Percentiles rank a stretch among this genome's conserved stretches.
Evolutionary conservation across 2,888 invertebrate genomes (phyloP).

Genomic region (Parnassius glacialis): DNA sequence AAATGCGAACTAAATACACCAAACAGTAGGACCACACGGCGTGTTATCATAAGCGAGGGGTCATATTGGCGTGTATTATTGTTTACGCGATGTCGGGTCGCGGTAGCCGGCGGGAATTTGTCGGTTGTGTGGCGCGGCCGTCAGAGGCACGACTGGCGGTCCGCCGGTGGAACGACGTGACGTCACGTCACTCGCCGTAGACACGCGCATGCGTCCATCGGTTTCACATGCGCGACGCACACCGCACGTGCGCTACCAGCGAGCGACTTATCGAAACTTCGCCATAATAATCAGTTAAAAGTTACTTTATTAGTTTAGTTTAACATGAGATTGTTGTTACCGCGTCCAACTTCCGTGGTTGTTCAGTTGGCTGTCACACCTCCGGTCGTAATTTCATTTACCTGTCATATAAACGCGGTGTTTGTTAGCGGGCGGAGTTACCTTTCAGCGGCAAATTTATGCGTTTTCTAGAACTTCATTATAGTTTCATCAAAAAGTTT

Average conservation of each 20-base stretch:
- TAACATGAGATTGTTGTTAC: slow-evolving; percentile 33
- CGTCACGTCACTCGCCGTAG: slow-evolving; percentile 28
- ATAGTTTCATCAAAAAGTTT: neutral
- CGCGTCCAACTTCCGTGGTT: slow-evolving; percentile 25
- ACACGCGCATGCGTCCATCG: slow-evolving; percentile 32
- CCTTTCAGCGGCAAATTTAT: neutral
- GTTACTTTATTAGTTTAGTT: slow-evolving; percentile 41
- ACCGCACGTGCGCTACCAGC: slow-evolving; percentile 45
- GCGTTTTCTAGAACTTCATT: neutral
- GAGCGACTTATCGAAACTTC: slow-evolving; percentile 41
- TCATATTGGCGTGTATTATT: slow-evolving; percentile 56
- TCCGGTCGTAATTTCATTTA: slow-evolving; percentile 28
- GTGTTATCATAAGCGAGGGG: slow-evolving; percentile 55
- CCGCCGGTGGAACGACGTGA: slow-evolving; percentile 32
- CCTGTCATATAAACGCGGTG: slow-evolving; percentile 17
- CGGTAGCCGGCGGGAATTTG: slow-evolving; percentile 38
- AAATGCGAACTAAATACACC: slow-evolving; percentile 66
- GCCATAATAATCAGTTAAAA: slow-evolving; percentile 36
- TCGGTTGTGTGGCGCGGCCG: slow-evolving; percentile 36
- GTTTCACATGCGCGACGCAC: slow-evolving; percentile 31
- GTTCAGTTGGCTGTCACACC: slow-evolving; percentile 21
- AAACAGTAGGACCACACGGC: slow-evolving; percentile 41
- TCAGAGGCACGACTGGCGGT: slow-evolving; percentile 41
- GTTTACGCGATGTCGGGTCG: slow-evolving; percentile 55
- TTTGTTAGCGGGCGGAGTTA: neutral